Base-by-base conservation (phyloP, 2,888 invertebrate species). In the Callyntrura guangdongensis region DNA sequence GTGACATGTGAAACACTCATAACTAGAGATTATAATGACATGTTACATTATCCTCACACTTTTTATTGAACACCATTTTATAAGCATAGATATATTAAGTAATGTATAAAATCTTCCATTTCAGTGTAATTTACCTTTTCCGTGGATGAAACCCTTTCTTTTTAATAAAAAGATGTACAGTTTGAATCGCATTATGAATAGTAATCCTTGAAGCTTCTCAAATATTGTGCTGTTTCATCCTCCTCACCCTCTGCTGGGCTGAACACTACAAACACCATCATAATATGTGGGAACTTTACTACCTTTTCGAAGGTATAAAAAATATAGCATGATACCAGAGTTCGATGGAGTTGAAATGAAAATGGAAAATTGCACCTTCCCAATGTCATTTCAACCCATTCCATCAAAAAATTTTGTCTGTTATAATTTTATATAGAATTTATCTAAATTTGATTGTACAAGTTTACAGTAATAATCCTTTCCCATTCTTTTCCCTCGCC, bases 321-420 rank as follows among this genome's bases (percentile, higher is more conserved):
- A 9, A 45, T n/a, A n/a, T n/a, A n/a, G n/a, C n/a, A n/a, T n/a
- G 72, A 47, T 11, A 14, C 14, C 67, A 25, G 5, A 5, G 14
- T 72, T 72, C 45, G 77, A 53, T 72, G 36, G 12, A 77, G 20
- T 64, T 22, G 47, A 47, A 22, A 14, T 79, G 79, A 83, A 86
- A 86, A 77, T 27, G 14, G 59, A 77, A 86, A 86, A 86, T 86
- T 53, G 64, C 79, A 86, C 86, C 77, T 86, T 74, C 77, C 27
- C 77, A 49, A 64, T 86, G 45, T 59, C 79, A 86, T 86, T 79
- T 86, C 86, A 86, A 86, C 53, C 86, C 86, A 74, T 86, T 79
- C 67, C n/a, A 14, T 61, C 56, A 59, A 56, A 8, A 17, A 11
- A 8, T 45, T 72, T 85, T 85, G 49, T 77, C 49, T 77, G 53